Evolutionary conservation across 2,113 vertebrate genomes (phyloP), one percentile per base, ranked within the genome.

Genomic region (Peromyscus polionotus): DNA sequence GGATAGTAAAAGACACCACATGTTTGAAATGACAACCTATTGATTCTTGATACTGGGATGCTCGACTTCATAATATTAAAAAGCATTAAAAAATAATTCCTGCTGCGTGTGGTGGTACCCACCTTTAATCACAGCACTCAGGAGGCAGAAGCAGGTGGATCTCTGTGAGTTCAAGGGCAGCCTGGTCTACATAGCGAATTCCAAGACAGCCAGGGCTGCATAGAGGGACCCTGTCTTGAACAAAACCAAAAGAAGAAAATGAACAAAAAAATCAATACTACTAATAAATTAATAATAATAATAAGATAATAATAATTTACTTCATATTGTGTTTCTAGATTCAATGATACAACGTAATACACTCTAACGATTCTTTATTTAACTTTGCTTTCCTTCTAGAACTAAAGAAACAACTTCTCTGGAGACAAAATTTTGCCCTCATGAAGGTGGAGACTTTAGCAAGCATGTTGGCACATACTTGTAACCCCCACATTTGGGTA

Each of bases 51-150:
- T 77, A 68, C 45, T 88, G 42, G 77, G 9, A 89, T 79, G 14
- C 45, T 94, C 26, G 59, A 87, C 83, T 96, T 96, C 13, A 96
- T 77, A 95, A 95, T 96, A 95, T 96, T 48, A 91, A 93, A 80
- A 96, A 75, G 28, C 22, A 94, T 51, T 67, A 80, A 75, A 75
- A 95, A 45, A 97, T 12, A 65, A 51, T 72, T 91, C 28, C 72
- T 85, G 36, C 33, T 7, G 1, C 1, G 70, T n/a, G 33, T 70
- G 16, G 70, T 72, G 70, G 63, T 20, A 3, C 19, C 20, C 7
- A 8, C 17, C 36, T 72, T 72, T 72, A 72, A 72, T 9, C 17
- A 36, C 17, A 39, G 70, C 36, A 72, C 70, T 72, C 8, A 4
- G 2, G 7, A 72, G 17, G 17, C 36, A 72, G 70, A 72, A 19